phyloP scores from a whole-genome alignment of 2,797 vertebrate species.

The Micropoecilia bifurca region DNA sequence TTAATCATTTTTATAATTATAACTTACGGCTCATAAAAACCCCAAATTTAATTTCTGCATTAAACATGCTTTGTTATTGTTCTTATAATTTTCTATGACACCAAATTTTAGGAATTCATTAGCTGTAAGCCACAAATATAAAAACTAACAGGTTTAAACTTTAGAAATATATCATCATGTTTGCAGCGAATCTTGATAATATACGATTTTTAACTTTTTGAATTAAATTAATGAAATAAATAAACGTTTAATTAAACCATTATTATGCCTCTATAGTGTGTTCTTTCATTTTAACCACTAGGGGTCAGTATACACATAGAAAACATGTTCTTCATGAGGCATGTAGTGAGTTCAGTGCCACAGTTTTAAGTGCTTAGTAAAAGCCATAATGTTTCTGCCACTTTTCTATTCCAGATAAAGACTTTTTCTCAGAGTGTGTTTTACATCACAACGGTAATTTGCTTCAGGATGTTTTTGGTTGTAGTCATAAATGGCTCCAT shows the following conservation, averaged over 20 bases:
- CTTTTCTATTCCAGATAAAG: conserved; percentile 75
- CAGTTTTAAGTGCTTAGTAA: neutral
- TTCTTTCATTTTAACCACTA: conserved; percentile 33
- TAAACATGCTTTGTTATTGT: neutral
- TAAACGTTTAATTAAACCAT: neutral
- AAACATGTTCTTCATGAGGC: conserved; percentile 14
- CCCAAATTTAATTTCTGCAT: neutral
- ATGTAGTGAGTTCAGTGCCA: neutral
- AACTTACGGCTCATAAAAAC: neutral
- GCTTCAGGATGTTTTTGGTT: conserved; percentile 74
- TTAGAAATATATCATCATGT: neutral
- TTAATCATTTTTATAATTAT: neutral
- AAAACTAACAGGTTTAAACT: neutral
- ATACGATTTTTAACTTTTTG: neutral
- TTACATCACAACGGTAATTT: conserved; percentile 80
- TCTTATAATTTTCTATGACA: neutral
- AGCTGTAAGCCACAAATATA: neutral
- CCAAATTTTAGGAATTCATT: neutral
- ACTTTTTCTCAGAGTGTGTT: conserved; percentile 88
- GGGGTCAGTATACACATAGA: conserved; percentile 42
- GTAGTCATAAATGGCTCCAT: conserved; percentile 80
- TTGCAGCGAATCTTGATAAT: neutral
- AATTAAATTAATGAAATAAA: neutral
- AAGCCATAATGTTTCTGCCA: neutral
- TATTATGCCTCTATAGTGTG: neutral